These are phyloP conservation scores for Oreortyx pictus DNA, from an alignment of 2,797 vertebrate genomes.

Conservation along the genomic window DNA sequence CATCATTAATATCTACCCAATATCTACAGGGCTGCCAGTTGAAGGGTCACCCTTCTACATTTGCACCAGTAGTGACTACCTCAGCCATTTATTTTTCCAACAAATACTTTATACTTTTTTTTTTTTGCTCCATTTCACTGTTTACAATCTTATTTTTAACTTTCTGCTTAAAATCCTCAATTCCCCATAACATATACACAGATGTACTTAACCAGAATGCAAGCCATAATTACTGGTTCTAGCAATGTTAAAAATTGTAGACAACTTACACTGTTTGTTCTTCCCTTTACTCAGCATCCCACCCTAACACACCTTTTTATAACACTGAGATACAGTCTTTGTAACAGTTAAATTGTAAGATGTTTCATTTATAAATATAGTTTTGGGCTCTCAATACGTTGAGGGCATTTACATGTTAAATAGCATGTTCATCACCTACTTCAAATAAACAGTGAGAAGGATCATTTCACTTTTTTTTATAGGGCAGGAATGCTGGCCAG, in stretches of 20 bases:
- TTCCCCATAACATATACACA: not conserved
- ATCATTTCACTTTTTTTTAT: not conserved
- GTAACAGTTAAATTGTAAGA: not conserved
- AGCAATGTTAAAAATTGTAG: not conserved
- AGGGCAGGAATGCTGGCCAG: not conserved
- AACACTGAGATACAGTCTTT: not conserved
- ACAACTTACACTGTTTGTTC: not conserved
- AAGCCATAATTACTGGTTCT: not conserved
- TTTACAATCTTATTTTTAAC: not conserved
- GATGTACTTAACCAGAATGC: not conserved
- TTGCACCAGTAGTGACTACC: not conserved
- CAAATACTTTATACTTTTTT: not conserved
- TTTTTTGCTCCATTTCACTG: not conserved
- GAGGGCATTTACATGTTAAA: not conserved
- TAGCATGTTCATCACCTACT: not conserved
- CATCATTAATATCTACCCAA: not conserved
- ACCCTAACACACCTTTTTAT: not conserved
- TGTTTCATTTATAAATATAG: not conserved
- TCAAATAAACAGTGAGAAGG: not conserved
- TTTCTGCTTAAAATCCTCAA: not conserved
- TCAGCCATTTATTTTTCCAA: constrained; percentile 23
- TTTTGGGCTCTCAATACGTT: not conserved
- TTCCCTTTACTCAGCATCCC: not conserved
- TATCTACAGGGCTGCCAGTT: not conserved
- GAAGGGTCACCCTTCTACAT: constrained; percentile 26